Evolutionary conservation across 2,888 invertebrate species (phyloP).

Genomic region (Archaeoteleia sp.): DNA sequence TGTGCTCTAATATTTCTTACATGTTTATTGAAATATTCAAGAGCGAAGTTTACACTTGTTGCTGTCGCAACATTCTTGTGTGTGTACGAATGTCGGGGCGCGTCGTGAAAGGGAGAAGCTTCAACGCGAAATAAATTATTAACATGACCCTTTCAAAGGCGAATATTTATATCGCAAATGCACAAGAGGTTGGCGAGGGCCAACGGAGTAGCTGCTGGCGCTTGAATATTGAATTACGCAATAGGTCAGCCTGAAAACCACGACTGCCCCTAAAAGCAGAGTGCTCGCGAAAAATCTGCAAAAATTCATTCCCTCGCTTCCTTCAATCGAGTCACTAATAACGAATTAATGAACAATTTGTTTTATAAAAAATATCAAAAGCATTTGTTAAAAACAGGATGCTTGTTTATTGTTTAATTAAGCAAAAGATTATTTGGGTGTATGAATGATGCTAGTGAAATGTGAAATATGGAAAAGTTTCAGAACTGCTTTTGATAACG

Average conservation of each 20-base stretch:
- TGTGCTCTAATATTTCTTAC: too few relatives aligned
- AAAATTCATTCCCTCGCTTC: slow-evolving; percentile 10
- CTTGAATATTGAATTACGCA: slow-evolving; percentile 45
- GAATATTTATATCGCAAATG: slow-evolving; percentile 43
- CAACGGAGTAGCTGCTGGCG: slow-evolving; percentile 30
- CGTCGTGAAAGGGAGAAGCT: slow-evolving; percentile 10
- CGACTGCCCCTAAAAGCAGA: slow-evolving; percentile 18
- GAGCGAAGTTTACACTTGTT: slow-evolving; percentile 10
- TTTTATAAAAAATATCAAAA: too few relatives aligned
- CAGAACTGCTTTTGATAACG: too few relatives aligned
- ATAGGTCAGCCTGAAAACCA: slow-evolving; percentile 44
- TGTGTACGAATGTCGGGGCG: background rate
- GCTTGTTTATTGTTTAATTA: too few relatives aligned
- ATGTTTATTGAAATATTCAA: too few relatives aligned
- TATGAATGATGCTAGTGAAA: too few relatives aligned
- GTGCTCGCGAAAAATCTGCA: slow-evolving; percentile 17
- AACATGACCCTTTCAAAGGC: slow-evolving; percentile 33
- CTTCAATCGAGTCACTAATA: slow-evolving; percentile 32
- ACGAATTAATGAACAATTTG: slow-evolving; percentile 28
- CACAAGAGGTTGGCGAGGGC: slow-evolving; percentile 27
- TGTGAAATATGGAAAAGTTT: too few relatives aligned
- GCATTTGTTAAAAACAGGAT: too few relatives aligned
- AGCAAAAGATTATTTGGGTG: too few relatives aligned
- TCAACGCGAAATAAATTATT: slow-evolving; percentile 43
- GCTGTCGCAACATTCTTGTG: slow-evolving; percentile 6